phyloP scores from a whole-genome alignment of 2,113 vertebrate genomes.

The Osmerus mordax region DNA sequence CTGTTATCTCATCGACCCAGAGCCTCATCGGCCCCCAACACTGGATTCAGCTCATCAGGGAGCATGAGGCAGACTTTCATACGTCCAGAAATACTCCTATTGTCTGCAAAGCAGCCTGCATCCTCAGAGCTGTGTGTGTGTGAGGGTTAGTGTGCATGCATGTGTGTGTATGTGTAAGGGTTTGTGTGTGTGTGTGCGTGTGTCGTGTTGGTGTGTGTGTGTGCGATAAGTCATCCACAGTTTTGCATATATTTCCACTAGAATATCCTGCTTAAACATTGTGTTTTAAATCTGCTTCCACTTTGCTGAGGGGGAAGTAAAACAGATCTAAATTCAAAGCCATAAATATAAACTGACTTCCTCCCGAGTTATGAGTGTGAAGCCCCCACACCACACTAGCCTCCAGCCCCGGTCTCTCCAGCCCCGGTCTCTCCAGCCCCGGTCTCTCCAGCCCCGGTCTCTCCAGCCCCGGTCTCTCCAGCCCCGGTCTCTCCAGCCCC shows the following conservation, averaged over 20 bases:
- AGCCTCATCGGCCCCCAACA: conserved; percentile 21
- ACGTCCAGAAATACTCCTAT: conserved; percentile 29
- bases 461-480: too few relatives aligned
- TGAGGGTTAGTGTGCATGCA: conserved; percentile 9
- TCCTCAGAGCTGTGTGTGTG: not conserved
- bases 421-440: too few relatives aligned
- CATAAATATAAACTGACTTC: conserved; percentile 27
- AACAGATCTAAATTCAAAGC: conserved; percentile 33
- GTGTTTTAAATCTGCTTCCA: conserved; percentile 8
- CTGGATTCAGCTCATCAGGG: conserved; percentile 29
- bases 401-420: too few relatives aligned
- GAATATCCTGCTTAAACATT: conserved; percentile 9
- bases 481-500: too few relatives aligned
- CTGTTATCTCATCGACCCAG: conserved; percentile 45
- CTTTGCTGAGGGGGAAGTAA: conserved; percentile 14
- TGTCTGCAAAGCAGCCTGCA: conserved; percentile 12
- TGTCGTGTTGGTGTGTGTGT: not conserved
- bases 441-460: too few relatives aligned
- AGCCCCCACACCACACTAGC: conserved; percentile 8
- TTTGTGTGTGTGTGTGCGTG: conserved; percentile 7
- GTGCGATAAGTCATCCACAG: not conserved
- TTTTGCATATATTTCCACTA: conserved; percentile 5
- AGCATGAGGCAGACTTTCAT: conserved; percentile 30
- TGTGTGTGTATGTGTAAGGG: not conserved
- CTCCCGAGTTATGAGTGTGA: conserved; percentile 4